These are phyloP conservation scores for Sciurus vulgaris DNA, from an alignment of 2,797 vertebrate species.

Conservation along the genomic window DNA sequence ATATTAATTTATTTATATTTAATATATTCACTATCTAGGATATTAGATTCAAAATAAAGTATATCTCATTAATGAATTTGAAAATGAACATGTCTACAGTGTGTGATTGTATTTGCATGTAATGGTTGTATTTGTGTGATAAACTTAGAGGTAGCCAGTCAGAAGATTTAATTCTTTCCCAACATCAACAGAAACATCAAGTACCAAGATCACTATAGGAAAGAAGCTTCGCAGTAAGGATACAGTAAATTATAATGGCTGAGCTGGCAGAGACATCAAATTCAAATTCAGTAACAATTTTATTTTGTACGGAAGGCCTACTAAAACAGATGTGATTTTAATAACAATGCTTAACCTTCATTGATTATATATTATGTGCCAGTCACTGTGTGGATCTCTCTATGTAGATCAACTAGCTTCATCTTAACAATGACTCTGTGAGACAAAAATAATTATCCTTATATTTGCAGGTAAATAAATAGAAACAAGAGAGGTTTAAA, in stretches of 20 bases:
- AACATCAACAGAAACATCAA: neutral
- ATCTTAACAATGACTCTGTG: neutral
- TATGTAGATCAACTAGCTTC: neutral
- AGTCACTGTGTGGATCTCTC: neutral
- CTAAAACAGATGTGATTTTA: neutral
- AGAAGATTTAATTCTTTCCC: neutral
- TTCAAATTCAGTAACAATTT: neutral
- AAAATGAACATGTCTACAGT: slow-evolving; percentile 8
- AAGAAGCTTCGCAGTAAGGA: neutral
- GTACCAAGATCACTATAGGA: neutral
- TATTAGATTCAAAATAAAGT: slow-evolving; percentile 44
- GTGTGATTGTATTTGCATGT: neutral
- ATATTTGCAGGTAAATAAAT: slow-evolving; percentile 6
- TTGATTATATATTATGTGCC: neutral
- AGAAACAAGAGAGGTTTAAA: neutral
- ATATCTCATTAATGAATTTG: neutral
- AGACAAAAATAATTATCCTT: neutral
- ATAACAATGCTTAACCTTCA: neutral
- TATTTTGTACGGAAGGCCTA: neutral
- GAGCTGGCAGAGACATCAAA: neutral
- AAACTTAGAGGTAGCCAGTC: neutral
- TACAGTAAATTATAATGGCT: neutral
- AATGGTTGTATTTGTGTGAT: neutral
- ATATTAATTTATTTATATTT: too few species aligned
- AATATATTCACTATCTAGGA: too few species aligned